These are phyloP conservation scores for Eupeodes latifasciatus DNA, from an alignment of 2,888 invertebrate species.

Conservation along the genomic window DNA sequence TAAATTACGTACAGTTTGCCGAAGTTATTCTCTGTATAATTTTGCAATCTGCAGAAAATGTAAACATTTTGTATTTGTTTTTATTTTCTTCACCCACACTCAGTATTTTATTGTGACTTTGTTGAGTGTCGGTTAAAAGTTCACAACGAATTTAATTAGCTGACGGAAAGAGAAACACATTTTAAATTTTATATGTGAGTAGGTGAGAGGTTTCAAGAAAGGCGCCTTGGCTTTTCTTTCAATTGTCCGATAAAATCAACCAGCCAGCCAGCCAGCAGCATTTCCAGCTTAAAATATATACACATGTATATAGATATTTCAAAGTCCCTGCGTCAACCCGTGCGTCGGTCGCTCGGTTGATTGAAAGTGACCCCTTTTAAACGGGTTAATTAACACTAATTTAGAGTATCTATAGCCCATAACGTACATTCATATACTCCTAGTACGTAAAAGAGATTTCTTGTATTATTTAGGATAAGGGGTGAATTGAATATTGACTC, in stretches of 20 bases:
- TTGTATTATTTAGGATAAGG: slow-evolving; percentile 29
- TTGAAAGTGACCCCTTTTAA: slow-evolving; percentile 83
- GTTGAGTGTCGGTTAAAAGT: slow-evolving; percentile 45
- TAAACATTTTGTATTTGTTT: background rate
- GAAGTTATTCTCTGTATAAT: background rate
- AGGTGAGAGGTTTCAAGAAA: slow-evolving; percentile 15
- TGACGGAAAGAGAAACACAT: slow-evolving; percentile 36
- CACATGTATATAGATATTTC: no score
- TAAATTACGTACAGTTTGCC: background rate
- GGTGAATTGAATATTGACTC: slow-evolving; percentile 53
- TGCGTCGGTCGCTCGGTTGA: slow-evolving; percentile 49
- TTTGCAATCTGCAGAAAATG: background rate
- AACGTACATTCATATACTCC: background rate
- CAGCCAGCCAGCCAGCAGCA: slow-evolving; percentile 35
- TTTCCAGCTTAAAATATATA: slow-evolving; percentile 29
- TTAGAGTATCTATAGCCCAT: slow-evolving; percentile 78
- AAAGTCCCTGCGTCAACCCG: background rate
- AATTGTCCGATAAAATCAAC: slow-evolving; percentile 28
- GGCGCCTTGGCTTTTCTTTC: slow-evolving; percentile 33
- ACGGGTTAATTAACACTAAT: slow-evolving; percentile 85
- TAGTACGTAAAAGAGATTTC: slow-evolving; percentile 41
- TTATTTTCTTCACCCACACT: slow-evolving; percentile 37
- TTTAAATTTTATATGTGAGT: slow-evolving; percentile 13
- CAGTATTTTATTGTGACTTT: slow-evolving; percentile 47
- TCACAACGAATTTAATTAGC: slow-evolving; percentile 72